Conservation (phyloP, 2,888 invertebrate species). For the Agrenia bidenticulata region DNA sequence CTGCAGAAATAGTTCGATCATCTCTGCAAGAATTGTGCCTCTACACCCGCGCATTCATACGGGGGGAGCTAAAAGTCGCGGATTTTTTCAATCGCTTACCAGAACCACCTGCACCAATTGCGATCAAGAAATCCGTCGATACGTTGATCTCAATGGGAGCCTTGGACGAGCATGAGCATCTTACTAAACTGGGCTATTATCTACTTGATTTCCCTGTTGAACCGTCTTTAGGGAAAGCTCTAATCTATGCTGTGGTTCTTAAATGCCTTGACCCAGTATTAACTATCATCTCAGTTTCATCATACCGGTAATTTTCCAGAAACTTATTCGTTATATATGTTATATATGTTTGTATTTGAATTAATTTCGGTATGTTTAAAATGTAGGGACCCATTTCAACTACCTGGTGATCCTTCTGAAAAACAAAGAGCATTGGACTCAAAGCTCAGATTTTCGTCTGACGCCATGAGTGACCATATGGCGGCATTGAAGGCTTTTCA, state of each 20-base stretch:
- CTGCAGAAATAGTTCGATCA: conserved; percentile 33
- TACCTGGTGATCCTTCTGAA: conserved; percentile 70
- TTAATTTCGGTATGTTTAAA: conserved; percentile 2
- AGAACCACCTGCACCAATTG: conserved; percentile 78
- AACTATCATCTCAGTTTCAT: conserved; percentile 83
- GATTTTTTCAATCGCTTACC: conserved; percentile 80
- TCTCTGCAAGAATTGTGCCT: conserved; percentile 74
- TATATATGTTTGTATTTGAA: neutral
- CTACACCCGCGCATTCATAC: conserved; percentile 78
- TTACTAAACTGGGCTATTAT: conserved; percentile 85
- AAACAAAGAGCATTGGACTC: conserved; percentile 64
- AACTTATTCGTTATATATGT: neutral
- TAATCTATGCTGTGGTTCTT: conserved; percentile 83
- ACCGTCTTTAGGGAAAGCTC: conserved; percentile 86
- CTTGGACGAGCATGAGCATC: conserved; percentile 77
- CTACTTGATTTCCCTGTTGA: conserved; percentile 89
- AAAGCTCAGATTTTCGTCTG: conserved; percentile 70
- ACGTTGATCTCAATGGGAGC: conserved; percentile 77
- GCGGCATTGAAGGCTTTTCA: conserved; percentile 77
- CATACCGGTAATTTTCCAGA: conserved; percentile 63
- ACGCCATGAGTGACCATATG: conserved; percentile 87
- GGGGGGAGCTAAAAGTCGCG: conserved; percentile 72
- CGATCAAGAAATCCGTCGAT: conserved; percentile 73
- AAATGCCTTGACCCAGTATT: conserved; percentile 90
- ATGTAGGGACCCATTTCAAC: conserved; percentile 72